Evolutionary conservation across 2,888 invertebrate species (phyloP).

Genomic region (Plebejus melissa): DNA sequence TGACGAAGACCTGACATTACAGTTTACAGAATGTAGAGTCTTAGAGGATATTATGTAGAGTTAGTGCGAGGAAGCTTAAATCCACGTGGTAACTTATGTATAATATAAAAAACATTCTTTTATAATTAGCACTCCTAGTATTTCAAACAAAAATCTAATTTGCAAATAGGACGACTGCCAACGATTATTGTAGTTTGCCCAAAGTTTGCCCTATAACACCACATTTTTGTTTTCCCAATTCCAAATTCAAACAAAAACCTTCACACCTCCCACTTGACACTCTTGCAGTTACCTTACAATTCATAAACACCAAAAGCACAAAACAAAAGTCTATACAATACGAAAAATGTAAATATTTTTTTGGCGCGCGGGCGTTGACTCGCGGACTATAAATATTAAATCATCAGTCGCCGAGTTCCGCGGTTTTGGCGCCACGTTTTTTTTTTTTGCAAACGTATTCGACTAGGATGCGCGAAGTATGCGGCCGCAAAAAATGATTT

Average conservation of each 20-base stretch:
- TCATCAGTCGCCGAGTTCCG: slow-evolving; percentile 47
- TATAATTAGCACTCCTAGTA: too few species aligned
- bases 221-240: not conserved
- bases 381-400: slow-evolving; percentile 44
- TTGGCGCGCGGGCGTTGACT: slow-evolving; percentile 57
- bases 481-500: slow-evolving; percentile 37
- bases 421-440: slow-evolving; percentile 58
- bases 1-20: too few species aligned
- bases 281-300: not conserved
- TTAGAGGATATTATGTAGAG: too few species aligned
- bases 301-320: not conserved
- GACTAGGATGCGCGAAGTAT: slow-evolving; percentile 40
- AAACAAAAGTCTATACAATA: not conserved
- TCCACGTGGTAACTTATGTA: too few species aligned
- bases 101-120: too few species aligned
- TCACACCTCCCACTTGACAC: not conserved
- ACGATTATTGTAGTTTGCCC: too few species aligned
- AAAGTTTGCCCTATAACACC: too few species aligned
- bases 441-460: slow-evolving; percentile 49
- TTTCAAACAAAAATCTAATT: too few species aligned
- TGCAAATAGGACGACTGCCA: too few species aligned
- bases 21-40: too few species aligned
- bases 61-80: too few species aligned
- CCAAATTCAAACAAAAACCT: not conserved
- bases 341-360: slow-evolving; percentile 27